These are phyloP conservation scores for Scytalopus superciliaris DNA, from an alignment of 2,113 vertebrate genomes.

Conservation along the genomic window DNA sequence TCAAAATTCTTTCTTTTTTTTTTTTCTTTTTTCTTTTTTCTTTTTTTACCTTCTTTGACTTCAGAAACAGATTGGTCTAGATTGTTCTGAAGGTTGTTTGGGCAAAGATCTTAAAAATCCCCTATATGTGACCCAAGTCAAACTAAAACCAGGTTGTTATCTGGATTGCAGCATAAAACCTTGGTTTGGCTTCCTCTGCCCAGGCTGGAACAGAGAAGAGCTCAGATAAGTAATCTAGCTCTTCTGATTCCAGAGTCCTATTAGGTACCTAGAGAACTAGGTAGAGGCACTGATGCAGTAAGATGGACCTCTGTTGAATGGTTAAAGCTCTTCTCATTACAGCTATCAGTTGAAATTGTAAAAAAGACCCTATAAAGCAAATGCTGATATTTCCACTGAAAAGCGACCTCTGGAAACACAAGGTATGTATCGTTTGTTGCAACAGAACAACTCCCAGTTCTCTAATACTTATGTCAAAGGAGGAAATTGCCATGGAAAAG, in stretches of 20 bases:
- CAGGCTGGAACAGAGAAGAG: neutral
- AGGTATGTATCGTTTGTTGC: neutral
- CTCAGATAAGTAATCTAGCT: neutral
- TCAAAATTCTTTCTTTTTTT: neutral
- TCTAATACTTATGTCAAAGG: neutral
- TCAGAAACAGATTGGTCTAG: neutral
- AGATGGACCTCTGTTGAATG: neutral
- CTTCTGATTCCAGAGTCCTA: neutral
- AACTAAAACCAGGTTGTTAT: neutral
- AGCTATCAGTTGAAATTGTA: neutral
- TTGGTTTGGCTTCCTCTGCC: neutral
- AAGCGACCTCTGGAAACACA: neutral
- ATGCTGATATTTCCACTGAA: neutral
- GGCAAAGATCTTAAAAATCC: neutral
- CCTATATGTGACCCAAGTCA: neutral
- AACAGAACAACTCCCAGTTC: neutral
- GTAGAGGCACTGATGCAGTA: neutral
- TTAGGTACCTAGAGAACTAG: neutral
- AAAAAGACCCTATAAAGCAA: neutral
- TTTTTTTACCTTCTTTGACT: neutral
- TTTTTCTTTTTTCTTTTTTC: too few relatives aligned
- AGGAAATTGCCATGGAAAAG: neutral
- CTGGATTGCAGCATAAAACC: neutral
- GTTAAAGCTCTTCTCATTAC: neutral
- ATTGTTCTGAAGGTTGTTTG: neutral